Percentiles rank a stretch among this genome's conserved stretches.
Conservation (phyloP, 37 sponge, comb jelly and placozoan genomes). For the Beroe forskalii region DNA sequence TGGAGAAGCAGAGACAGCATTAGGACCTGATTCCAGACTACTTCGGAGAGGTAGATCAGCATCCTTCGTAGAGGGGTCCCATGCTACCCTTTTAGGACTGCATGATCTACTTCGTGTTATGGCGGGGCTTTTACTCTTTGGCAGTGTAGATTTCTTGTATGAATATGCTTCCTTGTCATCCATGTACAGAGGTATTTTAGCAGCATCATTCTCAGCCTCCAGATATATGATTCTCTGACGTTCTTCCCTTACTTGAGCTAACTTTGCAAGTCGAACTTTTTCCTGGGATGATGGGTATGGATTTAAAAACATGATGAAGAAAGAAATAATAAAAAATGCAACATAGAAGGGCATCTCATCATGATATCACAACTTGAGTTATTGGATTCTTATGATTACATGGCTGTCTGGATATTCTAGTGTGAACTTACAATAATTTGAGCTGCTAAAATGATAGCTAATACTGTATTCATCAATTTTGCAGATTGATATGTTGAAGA, state of each 20-base stretch:
- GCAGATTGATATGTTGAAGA: too few relatives aligned
- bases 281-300: background rate
- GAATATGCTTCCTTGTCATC: background rate
- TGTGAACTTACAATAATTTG: too few relatives aligned
- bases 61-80: constrained; percentile 28
- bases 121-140: background rate
- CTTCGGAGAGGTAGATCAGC: constrained; percentile 22
- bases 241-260: constrained; percentile 29
- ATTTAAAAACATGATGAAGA: background rate
- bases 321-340: too few relatives aligned
- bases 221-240: constrained; percentile 37
- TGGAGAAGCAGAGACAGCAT: background rate
- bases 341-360: too few relatives aligned
- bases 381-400: too few relatives aligned
- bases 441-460: too few relatives aligned
- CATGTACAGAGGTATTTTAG: constrained; percentile 35
- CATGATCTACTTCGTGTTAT: background rate
- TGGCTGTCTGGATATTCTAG: too few relatives aligned
- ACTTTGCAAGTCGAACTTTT: constrained; percentile 18
- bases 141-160: background rate
- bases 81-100: constrained; percentile 54
- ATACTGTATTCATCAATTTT: too few relatives aligned
- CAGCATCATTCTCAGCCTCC: constrained; percentile 21
- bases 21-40: background rate
- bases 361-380: too few relatives aligned